Evolutionary conservation across 1,140 invertebrate species (phyloP).

Genomic region (Drosophila navojoa): DNA sequence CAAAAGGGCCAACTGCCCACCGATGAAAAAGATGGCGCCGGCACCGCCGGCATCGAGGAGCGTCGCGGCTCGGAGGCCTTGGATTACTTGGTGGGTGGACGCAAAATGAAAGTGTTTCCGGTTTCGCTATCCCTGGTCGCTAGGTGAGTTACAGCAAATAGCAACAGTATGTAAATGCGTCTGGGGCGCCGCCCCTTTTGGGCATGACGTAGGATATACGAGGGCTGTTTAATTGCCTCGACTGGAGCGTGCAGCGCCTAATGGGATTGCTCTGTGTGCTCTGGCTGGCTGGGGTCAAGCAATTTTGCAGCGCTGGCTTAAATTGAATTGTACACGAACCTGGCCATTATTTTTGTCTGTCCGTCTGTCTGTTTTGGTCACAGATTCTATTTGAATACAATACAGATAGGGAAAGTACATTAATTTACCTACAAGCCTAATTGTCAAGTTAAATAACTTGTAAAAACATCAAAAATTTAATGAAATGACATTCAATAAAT

Average conservation of each 20-base stretch:
- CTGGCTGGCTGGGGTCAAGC: slow-evolving; percentile 11
- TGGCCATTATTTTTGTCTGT: slow-evolving; percentile 14
- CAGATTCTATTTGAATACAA: not conserved
- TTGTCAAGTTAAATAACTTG: not conserved
- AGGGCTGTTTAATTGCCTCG: slow-evolving; percentile 41
- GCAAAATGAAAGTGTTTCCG: slow-evolving; percentile 92
- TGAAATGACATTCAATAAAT: not conserved
- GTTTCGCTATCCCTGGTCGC: slow-evolving; percentile 92
- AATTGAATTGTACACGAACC: slow-evolving; percentile 46
- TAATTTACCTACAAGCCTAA: not conserved
- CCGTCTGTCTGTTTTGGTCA: not conserved
- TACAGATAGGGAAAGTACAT: not conserved
- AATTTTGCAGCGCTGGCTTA: slow-evolving; percentile 20
- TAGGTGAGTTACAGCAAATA: slow-evolving; percentile 85
- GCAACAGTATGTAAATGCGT: slow-evolving; percentile 55
- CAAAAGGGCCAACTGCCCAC: slow-evolving; percentile 35
- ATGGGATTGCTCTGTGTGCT: slow-evolving; percentile 14
- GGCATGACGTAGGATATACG: slow-evolving; percentile 19
- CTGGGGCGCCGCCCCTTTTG: not conserved
- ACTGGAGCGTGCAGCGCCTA: slow-evolving; percentile 6
- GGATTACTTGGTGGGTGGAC: slow-evolving; percentile 93
- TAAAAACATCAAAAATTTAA: not conserved
- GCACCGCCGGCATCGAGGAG: slow-evolving; percentile 84
- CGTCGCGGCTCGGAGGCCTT: slow-evolving; percentile 81
- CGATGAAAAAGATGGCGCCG: slow-evolving; percentile 56